Conservation (phyloP, 2,888 invertebrate genomes). For the Phengaris alcon region DNA sequence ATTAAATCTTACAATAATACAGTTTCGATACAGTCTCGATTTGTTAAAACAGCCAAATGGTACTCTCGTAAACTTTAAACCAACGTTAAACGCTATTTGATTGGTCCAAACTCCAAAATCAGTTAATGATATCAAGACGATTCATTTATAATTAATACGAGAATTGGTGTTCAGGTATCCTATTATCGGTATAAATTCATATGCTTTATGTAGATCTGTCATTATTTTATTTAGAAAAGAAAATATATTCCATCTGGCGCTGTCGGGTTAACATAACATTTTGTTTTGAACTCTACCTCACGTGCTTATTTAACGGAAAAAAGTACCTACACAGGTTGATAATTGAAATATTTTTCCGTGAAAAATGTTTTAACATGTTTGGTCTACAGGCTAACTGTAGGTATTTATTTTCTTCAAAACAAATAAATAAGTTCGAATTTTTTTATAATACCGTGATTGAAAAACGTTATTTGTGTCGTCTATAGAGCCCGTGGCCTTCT, state of each 20-base stretch:
- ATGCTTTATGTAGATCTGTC: too few species aligned
- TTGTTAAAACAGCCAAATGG: too few species aligned
- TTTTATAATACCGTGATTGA: background rate
- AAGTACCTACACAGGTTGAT: background rate
- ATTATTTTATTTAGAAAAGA: too few species aligned
- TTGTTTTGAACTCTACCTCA: background rate
- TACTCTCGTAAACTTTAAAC: too few species aligned
- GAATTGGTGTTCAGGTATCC: too few species aligned
- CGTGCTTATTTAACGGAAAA: background rate
- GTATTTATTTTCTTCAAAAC: background rate
- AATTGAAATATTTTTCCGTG: constrained; percentile 6
- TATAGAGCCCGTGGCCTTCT: background rate
- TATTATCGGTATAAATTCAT: too few species aligned
- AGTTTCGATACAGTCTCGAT: too few species aligned
- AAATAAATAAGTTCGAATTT: background rate
- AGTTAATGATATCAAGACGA: too few species aligned
- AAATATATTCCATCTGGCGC: background rate
- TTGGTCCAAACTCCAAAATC: too few species aligned
- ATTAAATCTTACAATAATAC: too few species aligned
- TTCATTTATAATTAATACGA: too few species aligned
- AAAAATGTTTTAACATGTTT: background rate
- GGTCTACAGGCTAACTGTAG: background rate
- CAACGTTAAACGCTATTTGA: too few species aligned
- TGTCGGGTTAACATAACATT: background rate
- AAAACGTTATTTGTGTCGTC: background rate